Base-by-base conservation (phyloP, 1,140 invertebrate genomes). In the Chironomus tepperi region DNA sequence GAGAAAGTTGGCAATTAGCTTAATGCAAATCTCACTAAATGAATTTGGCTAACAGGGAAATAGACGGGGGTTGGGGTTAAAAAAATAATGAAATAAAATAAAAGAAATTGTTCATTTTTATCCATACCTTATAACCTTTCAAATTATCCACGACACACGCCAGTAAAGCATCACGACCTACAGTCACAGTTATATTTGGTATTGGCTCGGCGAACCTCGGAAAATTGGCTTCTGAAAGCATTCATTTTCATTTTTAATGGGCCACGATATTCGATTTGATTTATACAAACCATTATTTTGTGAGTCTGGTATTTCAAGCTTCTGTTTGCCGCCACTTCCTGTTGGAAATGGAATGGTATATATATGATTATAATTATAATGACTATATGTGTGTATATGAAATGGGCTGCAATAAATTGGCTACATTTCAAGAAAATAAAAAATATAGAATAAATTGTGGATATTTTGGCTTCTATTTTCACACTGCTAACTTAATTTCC, bases 141-240 rank as follows among this genome's bases (percentile, higher is more conserved):
- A 98, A 88, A 83, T 95, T 93, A 81, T 97, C 93, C 24, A 98
- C 94, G 74, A 97, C 92, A 81, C 96, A 98, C n/a, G 94, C 93
- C 43, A 98, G 85, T 1, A 96, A 84, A 12, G 94, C 95, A 80
- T 96, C 93, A 73, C 93, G 88, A 9, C 94, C 94, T 12, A 93
- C 89, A 21, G 93, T 93, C 7, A 96, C 94, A 7, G 95, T 70
- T 43, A 98, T 92, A 84, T 97, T 98, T 42, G 92, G 90, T 78
- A 97, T 93, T 21, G 93, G 90, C 77, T 96, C 94, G 74, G 95
- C 92, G 81, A 98, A 96, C 77, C 88, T 87, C 8, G 94, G 94
- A 77, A 91, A 86, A 76, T 85, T 82, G 47, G 83, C 81, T 81
- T 89, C 89, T 88, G 83, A 75, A 83, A 86, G 12, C 15, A 12